phyloP scores from a whole-genome alignment of 2,797 vertebrate species.

The Sylvilagus floridanus region DNA sequence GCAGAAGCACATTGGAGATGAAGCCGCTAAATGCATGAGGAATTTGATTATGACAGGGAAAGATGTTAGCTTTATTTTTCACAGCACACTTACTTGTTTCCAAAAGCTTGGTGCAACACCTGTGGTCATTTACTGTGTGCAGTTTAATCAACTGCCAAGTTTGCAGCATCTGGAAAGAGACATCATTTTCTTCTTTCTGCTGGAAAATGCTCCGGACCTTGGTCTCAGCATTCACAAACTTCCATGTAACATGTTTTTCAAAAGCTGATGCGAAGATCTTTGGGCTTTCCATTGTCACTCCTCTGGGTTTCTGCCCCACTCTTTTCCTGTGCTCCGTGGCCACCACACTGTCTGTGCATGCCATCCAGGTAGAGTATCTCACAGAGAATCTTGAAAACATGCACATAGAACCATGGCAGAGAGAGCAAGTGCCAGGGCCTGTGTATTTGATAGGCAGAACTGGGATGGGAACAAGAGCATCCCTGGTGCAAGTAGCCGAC shows the following conservation, averaged over 20 bases:
- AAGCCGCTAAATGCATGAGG: background rate
- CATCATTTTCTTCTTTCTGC: background rate
- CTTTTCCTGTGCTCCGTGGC: background rate
- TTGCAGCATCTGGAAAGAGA: background rate
- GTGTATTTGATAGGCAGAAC: background rate
- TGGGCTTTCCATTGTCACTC: background rate
- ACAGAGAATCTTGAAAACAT: background rate
- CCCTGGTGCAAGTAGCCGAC: background rate
- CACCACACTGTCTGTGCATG: background rate
- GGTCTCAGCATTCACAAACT: background rate
- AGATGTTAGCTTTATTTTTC: constrained; percentile 46
- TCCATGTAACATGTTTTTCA: background rate
- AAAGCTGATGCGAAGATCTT: background rate
- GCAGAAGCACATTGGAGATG: constrained; percentile 1
- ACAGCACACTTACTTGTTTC: constrained; percentile 30
- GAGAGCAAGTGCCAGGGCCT: background rate
- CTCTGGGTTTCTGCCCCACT: background rate
- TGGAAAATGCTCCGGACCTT: constrained; percentile 5
- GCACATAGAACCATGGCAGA: background rate
- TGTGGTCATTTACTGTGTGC: constrained; percentile 46
- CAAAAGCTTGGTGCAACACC: constrained; percentile 23
- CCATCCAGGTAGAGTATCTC: background rate
- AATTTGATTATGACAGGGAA: constrained; percentile 39
- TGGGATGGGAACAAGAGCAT: background rate
- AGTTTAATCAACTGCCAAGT: background rate